Evolutionary conservation across 2,113 vertebrate species (phyloP), one percentile per base, ranked within the genome.

Genomic region (Passer montanus): DNA sequence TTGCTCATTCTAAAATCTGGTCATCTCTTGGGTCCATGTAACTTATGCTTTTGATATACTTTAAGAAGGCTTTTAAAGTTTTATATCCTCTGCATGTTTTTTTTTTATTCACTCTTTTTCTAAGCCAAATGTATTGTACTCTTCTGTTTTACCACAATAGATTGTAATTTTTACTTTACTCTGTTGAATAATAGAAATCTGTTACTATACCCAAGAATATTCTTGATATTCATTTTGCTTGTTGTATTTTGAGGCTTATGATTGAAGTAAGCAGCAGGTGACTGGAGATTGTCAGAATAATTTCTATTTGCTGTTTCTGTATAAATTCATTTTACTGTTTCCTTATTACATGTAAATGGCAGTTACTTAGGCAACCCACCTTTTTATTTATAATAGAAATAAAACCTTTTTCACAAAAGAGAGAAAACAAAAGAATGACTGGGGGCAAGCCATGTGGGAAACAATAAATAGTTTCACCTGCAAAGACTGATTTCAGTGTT

Each of bases 311-410:
- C 79, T 87, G 4, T 80, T 95, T 77, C 63, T 94, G 6, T 68
- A n/a, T 67, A 60, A 69, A 88, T 77, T 85, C 5, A 20, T 87
- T 91, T 87, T 78, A 81, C 18, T 73, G 8, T 76, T 84, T 78
- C 60, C 39, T 49, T 79, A 56, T 77, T 91, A 30, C 31, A 30
- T 39, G 47, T 70, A 83, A 83, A 80, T 59, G 31, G 27, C 27
- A 88, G 41, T 93, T 92, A 79, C 82, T 85, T 78, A 83, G 84
- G 39, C 73, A 92, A 46, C 24, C 33, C 41, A 59, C 49, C 15
- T 75, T 89, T 91, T 85, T 85, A 73, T 94, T 82, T 64, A n/a
- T 82, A 81, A 63, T 31, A 44, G 39, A 89, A 95, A 21, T 64
- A 83, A 93, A 80, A 77, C 33, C 30, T 90, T 76, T 90, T 80